Evolutionary conservation across 1,140 invertebrate genomes (phyloP), one percentile per base, ranked within the genome.

Genomic region (Megalonaias nervosa): DNA sequence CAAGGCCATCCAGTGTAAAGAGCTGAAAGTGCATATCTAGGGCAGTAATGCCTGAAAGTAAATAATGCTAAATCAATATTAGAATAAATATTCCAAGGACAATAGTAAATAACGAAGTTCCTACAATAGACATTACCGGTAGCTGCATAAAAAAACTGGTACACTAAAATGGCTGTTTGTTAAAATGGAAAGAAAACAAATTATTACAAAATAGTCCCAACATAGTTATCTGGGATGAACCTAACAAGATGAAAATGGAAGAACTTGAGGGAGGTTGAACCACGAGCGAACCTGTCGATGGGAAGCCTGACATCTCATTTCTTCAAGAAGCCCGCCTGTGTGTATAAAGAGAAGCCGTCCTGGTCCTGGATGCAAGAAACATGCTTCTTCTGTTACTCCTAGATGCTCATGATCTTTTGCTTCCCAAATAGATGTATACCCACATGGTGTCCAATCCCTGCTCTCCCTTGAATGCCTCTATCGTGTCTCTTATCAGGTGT

Each of bases 321-420:
- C 26, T 6, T 80, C 14, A 74, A 19, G 1, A 77, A 74, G 23
- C 81, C 81, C 23, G 70, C 74, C 23, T 71, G 31, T 2, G 71
- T 81, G 81, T 82, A 81, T n/a, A 84, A 61, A 11, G 26, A n/a
- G 16, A 82, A 17, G 14, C 74, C 74, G 0, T 71, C 64, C 26
- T 78, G 81, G 68, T 84, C 83, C 67, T 83, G 83, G n/a, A 84
- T 68, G 59, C 83, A 84, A 15, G 67, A 15, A 23, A 84, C 31
- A 60, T 82, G 81, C 1, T 58, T 48, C 19, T 57, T 71, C 67
- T 67, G 64, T n/a, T 1, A 23, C 11, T 71, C 81, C 74, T 66
- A 75, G n/a, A 67, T 26, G 4, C 26, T 26, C 5, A 19, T 2
- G 1, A 75, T 75, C 66, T 31, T 59, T 38, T 68, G 57, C 2